A percentile compares a stretch with the other conserved stretches of the same genome.
phyloP scores from a whole-genome alignment of 2,888 invertebrate genomes.

The Lasioglossum calceatum region DNA sequence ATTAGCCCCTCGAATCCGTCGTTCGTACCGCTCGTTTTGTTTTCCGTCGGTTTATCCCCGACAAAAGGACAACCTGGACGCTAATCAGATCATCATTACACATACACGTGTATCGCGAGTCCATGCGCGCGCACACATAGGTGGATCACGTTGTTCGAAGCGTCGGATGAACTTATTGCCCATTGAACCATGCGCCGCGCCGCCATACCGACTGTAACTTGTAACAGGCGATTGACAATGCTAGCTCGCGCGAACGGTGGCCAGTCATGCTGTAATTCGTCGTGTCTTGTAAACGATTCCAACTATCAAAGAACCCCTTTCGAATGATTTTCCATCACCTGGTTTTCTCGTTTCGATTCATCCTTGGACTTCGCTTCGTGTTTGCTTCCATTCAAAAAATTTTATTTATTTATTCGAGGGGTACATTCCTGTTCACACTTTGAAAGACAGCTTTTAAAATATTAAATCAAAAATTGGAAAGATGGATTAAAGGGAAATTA shows the following conservation, averaged over 20 bases:
- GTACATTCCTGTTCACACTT: too few relatives aligned
- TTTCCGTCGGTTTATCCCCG: constrained; percentile 43
- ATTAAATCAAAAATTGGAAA: too few relatives aligned
- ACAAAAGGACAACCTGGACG: constrained; percentile 44
- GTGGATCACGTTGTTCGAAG: constrained; percentile 23
- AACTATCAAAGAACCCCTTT: neutral
- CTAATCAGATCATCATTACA: constrained; percentile 59
- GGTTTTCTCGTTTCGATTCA: neutral
- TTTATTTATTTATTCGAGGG: neutral
- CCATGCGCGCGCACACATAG: neutral
- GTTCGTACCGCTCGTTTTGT: constrained; percentile 42
- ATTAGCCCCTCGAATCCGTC: constrained; percentile 41
- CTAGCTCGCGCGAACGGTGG: constrained; percentile 38
- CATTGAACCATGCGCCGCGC: constrained; percentile 48
- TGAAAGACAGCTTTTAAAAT: too few relatives aligned
- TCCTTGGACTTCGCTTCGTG: neutral
- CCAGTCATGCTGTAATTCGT: constrained; percentile 21
- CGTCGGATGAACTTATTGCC: constrained; percentile 59
- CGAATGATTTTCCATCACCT: neutral
- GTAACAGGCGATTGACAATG: constrained; percentile 38
- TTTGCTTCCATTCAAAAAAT: neutral
- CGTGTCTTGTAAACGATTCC: neutral
- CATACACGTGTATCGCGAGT: constrained; percentile 10
- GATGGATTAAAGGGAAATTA: too few relatives aligned
- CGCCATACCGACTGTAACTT: constrained; percentile 40